Percentiles rank a stretch among this genome's conserved stretches.
phyloP scores from a whole-genome alignment of 2,888 invertebrate species.

The Philereme vetulata region DNA sequence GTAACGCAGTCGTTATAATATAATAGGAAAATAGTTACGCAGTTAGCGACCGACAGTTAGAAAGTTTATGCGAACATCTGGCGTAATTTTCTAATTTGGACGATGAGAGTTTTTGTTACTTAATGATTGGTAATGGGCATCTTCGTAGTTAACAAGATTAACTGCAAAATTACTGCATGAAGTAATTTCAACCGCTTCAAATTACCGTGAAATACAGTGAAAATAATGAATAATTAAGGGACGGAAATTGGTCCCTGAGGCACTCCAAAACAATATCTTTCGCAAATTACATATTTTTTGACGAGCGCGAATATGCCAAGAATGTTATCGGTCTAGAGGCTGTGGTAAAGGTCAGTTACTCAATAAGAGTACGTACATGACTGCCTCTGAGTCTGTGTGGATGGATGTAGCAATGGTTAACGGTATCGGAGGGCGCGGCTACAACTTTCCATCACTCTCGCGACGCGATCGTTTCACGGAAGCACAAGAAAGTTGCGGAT shows the following conservation, averaged over 20 bases:
- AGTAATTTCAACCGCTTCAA: not conserved
- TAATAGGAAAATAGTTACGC: slow-evolving; percentile 71
- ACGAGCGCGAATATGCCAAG: slow-evolving; percentile 39
- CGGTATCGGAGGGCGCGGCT: slow-evolving; percentile 58
- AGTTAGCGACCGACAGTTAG: slow-evolving; percentile 64
- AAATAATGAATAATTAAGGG: slow-evolving; percentile 16
- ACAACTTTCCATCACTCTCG: slow-evolving; percentile 60
- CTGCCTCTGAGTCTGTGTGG: slow-evolving; percentile 32
- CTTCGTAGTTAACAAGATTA: slow-evolving; percentile 10
- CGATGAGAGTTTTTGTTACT: slow-evolving; percentile 50
- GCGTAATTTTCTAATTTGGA: slow-evolving; percentile 65
- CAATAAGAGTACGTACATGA: slow-evolving; percentile 46
- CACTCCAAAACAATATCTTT: slow-evolving; percentile 28
- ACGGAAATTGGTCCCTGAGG: slow-evolving; percentile 27
- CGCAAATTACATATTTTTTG: slow-evolving; percentile 35
- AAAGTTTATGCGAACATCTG: slow-evolving; percentile 71
- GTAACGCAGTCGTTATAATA: slow-evolving; percentile 63
- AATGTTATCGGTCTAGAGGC: slow-evolving; percentile 54
- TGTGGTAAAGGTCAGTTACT: slow-evolving; percentile 62
- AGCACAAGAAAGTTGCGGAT: slow-evolving; percentile 51
- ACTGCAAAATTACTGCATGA: not conserved
- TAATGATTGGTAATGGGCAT: slow-evolving; percentile 35
- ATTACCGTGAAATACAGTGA: slow-evolving; percentile 3
- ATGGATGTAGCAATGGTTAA: slow-evolving; percentile 52
- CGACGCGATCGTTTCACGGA: slow-evolving; percentile 52